Evolutionary conservation across 2,113 vertebrate species (phyloP).

Genomic region (Stigmatopora nigra): DNA sequence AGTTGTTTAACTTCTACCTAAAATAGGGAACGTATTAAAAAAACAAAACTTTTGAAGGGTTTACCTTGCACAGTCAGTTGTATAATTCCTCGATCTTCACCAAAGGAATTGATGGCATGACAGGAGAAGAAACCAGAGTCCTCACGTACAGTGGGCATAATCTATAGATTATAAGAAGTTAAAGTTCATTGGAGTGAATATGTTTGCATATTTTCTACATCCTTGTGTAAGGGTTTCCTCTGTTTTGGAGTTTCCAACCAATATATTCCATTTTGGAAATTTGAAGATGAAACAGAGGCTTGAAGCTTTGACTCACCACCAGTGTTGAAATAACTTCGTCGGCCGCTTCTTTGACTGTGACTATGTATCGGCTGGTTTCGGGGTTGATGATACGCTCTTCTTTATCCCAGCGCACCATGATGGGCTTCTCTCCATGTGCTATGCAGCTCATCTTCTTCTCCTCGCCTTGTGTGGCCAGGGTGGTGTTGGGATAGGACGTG

Average conservation of each 20-base stretch:
- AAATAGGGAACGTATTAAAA: neutral
- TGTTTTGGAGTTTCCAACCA: too few relatives aligned
- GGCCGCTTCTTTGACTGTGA: constrained; percentile 88
- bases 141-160: constrained; percentile 92
- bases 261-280: constrained; percentile 28
- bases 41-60: neutral
- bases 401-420: constrained; percentile 99
- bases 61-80: constrained; percentile 98
- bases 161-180: constrained; percentile 65
- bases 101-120: constrained; percentile 97
- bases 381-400: constrained; percentile 97
- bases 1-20: neutral
- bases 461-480: constrained; percentile 91
- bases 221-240: too few relatives aligned
- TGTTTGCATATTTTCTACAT: too few relatives aligned
- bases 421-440: constrained; percentile 93
- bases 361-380: constrained; percentile 91
- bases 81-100: constrained; percentile 96
- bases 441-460: constrained; percentile 96
- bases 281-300: constrained; percentile 10
- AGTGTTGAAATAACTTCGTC: constrained; percentile 93
- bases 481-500: constrained; percentile 96
- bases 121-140: constrained; percentile 99
- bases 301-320: constrained; percentile 68
- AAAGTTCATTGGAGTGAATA: too few relatives aligned